These are phyloP conservation scores for Xenopus borealis DNA, from an alignment of 2,113 vertebrate genomes.

Conservation along the genomic window DNA sequence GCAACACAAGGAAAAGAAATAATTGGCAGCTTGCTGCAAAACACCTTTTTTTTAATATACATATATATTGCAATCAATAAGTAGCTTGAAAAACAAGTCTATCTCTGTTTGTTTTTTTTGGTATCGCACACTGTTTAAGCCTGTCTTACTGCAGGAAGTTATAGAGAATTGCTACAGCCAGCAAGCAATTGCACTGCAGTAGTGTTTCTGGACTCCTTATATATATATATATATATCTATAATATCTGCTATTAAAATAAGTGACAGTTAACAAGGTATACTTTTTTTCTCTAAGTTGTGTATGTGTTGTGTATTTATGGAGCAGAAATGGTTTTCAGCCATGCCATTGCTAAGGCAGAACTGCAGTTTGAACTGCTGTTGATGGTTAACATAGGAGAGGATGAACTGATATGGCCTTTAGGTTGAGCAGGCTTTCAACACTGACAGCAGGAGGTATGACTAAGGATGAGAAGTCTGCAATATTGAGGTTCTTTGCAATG, in stretches of 20 bases:
- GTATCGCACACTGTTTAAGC: conserved; percentile 60
- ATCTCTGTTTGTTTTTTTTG: conserved; percentile 20
- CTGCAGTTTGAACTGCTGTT: not conserved
- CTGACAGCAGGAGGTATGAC: too few species aligned
- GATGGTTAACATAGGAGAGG: not conserved
- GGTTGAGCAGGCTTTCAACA: not conserved
- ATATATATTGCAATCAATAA: conserved; percentile 53
- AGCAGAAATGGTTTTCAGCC: conserved; percentile 23
- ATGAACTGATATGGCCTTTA: not conserved
- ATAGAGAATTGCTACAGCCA: conserved; percentile 45
- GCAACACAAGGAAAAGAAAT: conserved; percentile 51
- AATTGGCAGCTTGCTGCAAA: conserved; percentile 57
- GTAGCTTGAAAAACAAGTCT: too few species aligned
- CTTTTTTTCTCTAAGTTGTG: not conserved
- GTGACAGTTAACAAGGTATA: conserved; percentile 21
- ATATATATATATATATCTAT: conserved; percentile 1
- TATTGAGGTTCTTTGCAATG: too few species aligned
- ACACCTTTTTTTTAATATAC: conserved; percentile 40
- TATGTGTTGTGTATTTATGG: conserved; percentile 37
- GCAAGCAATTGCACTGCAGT: conserved; percentile 59
- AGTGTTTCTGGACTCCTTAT: conserved; percentile 52
- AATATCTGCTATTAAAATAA: conserved; percentile 46
- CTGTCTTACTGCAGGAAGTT: conserved; percentile 56
- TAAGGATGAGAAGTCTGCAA: too few species aligned
- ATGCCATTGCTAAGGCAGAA: too few species aligned